Conservation (phyloP, 2,113 vertebrate genomes). For the Nibea albiflora region DNA sequence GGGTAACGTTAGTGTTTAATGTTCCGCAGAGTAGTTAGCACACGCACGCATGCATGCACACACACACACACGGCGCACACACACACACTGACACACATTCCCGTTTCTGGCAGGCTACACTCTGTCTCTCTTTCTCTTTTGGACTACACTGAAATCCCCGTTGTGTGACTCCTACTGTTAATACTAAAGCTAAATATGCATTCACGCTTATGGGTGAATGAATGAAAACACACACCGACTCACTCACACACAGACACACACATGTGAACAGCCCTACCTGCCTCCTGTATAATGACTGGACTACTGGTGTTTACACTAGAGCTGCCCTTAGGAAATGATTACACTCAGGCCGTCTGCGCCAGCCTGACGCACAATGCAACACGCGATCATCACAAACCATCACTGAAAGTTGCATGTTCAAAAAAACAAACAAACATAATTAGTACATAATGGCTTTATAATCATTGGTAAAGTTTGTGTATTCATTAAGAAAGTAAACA, state of each 20-base stretch:
- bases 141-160: constrained; percentile 36
- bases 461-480: background rate
- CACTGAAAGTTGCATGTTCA: background rate
- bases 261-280: constrained; percentile 22
- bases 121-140: constrained; percentile 40
- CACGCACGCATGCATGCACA: constrained; percentile 37
- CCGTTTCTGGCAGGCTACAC: constrained; percentile 41
- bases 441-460: background rate
- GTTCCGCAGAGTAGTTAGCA: constrained; percentile 60
- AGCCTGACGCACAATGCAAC: constrained; percentile 10
- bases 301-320: constrained; percentile 67
- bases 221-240: constrained; percentile 50
- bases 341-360: constrained; percentile 45
- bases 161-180: constrained; percentile 49
- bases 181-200: constrained; percentile 41
- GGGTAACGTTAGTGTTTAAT: constrained; percentile 67
- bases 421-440: background rate
- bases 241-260: background rate
- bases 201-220: constrained; percentile 45
- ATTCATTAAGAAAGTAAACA: background rate
- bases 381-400: background rate
- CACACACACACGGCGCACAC: constrained; percentile 25
- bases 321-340: constrained; percentile 73
- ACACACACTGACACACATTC: constrained; percentile 46
- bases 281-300: constrained; percentile 54